A percentile compares a stretch with the other conserved stretches of the same genome.
phyloP scores from a whole-genome alignment of 2,797 vertebrate species.

The Vireo griseus region DNA sequence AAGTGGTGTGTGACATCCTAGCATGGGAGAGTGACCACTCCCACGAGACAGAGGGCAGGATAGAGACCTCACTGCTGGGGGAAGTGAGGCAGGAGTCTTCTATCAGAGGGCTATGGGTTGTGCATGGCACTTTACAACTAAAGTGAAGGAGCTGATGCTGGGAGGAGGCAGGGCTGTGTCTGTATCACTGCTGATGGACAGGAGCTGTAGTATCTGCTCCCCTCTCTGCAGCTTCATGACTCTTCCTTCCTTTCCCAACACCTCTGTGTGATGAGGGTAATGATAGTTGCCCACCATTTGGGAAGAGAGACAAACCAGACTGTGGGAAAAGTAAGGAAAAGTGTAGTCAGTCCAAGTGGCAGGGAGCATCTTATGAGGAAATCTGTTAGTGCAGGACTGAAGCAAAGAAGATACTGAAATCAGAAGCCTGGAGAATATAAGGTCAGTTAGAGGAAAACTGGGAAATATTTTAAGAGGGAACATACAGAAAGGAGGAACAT shows the following conservation, averaged over 20 bases:
- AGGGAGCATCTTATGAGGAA: neutral
- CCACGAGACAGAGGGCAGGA: neutral
- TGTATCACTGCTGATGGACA: accelerated
- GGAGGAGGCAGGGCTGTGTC: neutral
- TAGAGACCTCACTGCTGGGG: neutral
- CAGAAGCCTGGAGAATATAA: neutral
- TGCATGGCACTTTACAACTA: neutral
- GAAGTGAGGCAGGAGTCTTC: neutral
- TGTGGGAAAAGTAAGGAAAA: neutral
- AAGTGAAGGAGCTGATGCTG: neutral
- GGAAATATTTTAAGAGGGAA: neutral
- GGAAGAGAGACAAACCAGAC: neutral
- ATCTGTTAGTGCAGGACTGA: neutral
- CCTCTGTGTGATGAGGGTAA: neutral
- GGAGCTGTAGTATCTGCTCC: neutral
- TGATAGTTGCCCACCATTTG: neutral
- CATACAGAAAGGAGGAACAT: neutral
- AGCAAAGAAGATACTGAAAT: neutral
- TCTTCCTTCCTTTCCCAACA: neutral
- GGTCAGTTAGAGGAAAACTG: neutral
- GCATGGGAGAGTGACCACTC: neutral
- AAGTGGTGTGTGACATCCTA: neutral
- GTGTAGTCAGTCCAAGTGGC: neutral
- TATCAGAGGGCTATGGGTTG: accelerated
- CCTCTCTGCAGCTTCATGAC: neutral